Base-by-base conservation (phyloP, 1,140 invertebrate species). In the Palaemon carinicauda region DNA sequence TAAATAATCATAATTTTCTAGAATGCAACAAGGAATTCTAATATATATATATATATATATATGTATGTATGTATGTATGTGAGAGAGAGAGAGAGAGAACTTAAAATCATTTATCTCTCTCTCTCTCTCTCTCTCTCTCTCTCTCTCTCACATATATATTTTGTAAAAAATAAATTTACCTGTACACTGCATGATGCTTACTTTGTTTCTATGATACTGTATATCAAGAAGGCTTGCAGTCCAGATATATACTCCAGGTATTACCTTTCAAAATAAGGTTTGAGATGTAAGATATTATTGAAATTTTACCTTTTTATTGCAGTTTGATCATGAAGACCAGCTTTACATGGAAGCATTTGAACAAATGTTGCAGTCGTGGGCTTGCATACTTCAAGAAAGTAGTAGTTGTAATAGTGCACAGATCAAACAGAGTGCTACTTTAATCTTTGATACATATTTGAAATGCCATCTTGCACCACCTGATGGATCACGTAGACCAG, bases 361-460 rank as follows among this genome's bases (percentile, higher is more conserved):
- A 88, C 94, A 94, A 87, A 94, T 97, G 90, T 92, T 97, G n/a
- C 94, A 95, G 90, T 94, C 95, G 0, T 98, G 96, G 96, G 92
- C 94, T 65, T 93, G 93, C 50, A 92, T 96, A 86, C 91, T 95
- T 12, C 93, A 93, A 87, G 94, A 95, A 50, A 90, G 89, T 19
- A 90, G 92, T 2, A 90, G 92, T 90, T 93, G 69, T n/a, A 83
- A 88, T 53, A 89, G 84, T 74, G 52, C 75, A 19, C 82, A 89
- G 79, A 82, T 88, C 41, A 89, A 89, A 80, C 92, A 93, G 89
- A 91, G 89, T 51, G 90, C 92, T 9, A 90, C 90, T 19, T 89
- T 92, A 87, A 91, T 97, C 88, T 97, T 98, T 91, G 95, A 96
- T 90, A 94, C 94, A 14, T 97, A 96, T 90, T 90, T 98, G n/a